These are phyloP conservation scores for Drosophila rubida DNA, from an alignment of 2,888 invertebrate species.

Conservation along the genomic window DNA sequence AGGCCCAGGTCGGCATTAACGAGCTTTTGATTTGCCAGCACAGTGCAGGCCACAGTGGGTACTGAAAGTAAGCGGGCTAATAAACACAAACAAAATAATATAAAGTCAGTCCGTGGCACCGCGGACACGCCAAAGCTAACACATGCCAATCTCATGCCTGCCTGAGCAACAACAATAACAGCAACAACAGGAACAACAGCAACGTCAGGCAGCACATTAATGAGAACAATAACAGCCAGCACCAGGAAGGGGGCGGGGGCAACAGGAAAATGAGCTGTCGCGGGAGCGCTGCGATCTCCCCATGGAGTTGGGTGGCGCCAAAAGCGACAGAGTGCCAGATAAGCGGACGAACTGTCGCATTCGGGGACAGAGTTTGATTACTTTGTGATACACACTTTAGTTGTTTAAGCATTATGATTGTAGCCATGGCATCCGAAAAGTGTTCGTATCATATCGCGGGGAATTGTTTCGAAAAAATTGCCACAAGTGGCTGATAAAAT, in stretches of 20 bases:
- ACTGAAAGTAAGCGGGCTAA: slow-evolving; percentile 53
- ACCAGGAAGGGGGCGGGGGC: not conserved
- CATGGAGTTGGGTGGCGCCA: slow-evolving; percentile 13
- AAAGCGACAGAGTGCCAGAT: slow-evolving; percentile 19
- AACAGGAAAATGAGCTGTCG: slow-evolving; percentile 8
- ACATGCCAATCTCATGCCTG: slow-evolving; percentile 50
- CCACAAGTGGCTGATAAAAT: slow-evolving; percentile 79
- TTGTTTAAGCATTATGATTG: slow-evolving; percentile 44
- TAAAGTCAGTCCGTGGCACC: slow-evolving; percentile 53
- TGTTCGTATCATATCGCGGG: slow-evolving; percentile 36
- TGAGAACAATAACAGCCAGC: slow-evolving; percentile 12
- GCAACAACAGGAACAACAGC: slow-evolving; percentile 13
- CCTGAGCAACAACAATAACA: slow-evolving; percentile 23
- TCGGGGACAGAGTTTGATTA: slow-evolving; percentile 57
- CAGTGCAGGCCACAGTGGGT: slow-evolving; percentile 15
- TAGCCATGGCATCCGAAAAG: slow-evolving; percentile 13
- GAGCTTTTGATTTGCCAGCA: slow-evolving; percentile 72
- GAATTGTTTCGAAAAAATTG: slow-evolving; percentile 65
- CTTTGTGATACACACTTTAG: slow-evolving; percentile 54
- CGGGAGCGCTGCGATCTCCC: slow-evolving; percentile 18
- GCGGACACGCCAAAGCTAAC: slow-evolving; percentile 65
- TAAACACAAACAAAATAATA: slow-evolving; percentile 64
- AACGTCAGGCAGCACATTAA: not conserved
- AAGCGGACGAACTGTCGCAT: slow-evolving; percentile 17
- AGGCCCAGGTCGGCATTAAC: slow-evolving; percentile 52